These are phyloP conservation scores for Cylas formicarius DNA, from an alignment of 1,140 invertebrate species.

Conservation along the genomic window DNA sequence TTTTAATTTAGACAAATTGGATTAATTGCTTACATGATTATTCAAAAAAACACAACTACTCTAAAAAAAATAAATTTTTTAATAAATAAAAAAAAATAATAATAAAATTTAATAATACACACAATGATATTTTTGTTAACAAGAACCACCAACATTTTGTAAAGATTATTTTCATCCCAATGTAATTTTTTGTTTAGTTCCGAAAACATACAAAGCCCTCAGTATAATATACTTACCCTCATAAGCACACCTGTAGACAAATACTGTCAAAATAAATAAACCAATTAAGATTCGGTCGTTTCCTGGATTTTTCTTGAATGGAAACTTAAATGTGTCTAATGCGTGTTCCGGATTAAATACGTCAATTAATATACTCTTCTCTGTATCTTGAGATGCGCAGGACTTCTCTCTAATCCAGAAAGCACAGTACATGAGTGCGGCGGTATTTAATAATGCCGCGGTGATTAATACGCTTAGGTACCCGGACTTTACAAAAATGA, in stretches of 20 bases:
- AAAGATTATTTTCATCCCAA: too few species aligned
- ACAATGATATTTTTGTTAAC: too few species aligned
- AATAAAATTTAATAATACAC: too few species aligned
- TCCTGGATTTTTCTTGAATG: slow-evolving; percentile 26
- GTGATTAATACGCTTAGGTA: slow-evolving; percentile 32
- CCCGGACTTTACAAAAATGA: slow-evolving; percentile 31
- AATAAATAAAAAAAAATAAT: too few species aligned
- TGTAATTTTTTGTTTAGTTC: too few species aligned
- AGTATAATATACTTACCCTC: slow-evolving; percentile 25
- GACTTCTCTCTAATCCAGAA: slow-evolving; percentile 36
- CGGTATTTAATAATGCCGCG: slow-evolving; percentile 22
- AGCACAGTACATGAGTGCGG: slow-evolving; percentile 31
- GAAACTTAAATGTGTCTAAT: slow-evolving; percentile 33
- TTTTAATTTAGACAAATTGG: too few species aligned
- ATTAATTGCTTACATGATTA: too few species aligned
- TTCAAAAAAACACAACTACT: too few species aligned
- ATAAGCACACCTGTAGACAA: slow-evolving; percentile 27
- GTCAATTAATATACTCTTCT: slow-evolving; percentile 26
- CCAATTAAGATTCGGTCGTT: slow-evolving; percentile 27
- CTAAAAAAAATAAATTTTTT: too few species aligned
- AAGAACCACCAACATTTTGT: too few species aligned
- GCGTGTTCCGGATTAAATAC: slow-evolving; percentile 36
- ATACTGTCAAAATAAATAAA: slow-evolving; percentile 26
- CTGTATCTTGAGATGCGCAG: slow-evolving; percentile 8
- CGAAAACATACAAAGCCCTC: too few species aligned